These are phyloP conservation scores for Radopholus similis DNA, from an alignment of 1,140 invertebrate species.

Conservation along the genomic window DNA sequence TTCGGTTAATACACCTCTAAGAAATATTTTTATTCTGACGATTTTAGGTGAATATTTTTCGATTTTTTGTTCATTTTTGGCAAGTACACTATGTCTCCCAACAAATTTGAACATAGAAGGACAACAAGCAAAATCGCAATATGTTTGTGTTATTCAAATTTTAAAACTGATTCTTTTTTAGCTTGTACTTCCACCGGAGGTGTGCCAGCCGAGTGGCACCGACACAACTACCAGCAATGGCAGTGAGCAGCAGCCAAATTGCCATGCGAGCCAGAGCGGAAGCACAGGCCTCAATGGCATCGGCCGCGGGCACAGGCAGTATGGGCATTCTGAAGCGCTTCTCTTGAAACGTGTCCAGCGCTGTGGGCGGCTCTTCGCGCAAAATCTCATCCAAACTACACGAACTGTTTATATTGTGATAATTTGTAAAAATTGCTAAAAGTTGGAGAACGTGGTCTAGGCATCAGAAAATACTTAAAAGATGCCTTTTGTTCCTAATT, in stretches of 20 bases:
- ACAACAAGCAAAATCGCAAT: no score
- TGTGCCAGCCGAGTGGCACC: neutral
- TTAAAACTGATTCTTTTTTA: no score
- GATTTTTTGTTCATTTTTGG: no score
- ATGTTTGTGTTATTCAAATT: no score
- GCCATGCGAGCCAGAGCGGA: no score
- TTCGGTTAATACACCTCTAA: no score
- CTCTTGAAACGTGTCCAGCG: constrained; percentile 53
- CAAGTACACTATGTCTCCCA: no score
- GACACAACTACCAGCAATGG: neutral
- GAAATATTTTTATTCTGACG: no score
- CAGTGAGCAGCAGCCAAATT: neutral
- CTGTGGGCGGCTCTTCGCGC: constrained; percentile 35
- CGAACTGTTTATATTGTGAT: constrained; percentile 32
- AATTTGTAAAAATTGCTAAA: neutral
- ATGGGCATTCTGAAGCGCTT: constrained; percentile 51
- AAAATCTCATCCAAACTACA: constrained; percentile 40
- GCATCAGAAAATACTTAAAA: neutral
- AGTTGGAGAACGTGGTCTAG: neutral
- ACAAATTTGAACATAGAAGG: no score
- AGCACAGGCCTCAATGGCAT: constrained; percentile 11
- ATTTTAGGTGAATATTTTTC: no score
- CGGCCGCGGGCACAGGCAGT: constrained; percentile 4
- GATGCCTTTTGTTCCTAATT: no score
- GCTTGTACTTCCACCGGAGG: neutral